These are phyloP conservation scores for Tipula unca DNA, from an alignment of 2,888 invertebrate genomes.

Conservation along the genomic window DNA sequence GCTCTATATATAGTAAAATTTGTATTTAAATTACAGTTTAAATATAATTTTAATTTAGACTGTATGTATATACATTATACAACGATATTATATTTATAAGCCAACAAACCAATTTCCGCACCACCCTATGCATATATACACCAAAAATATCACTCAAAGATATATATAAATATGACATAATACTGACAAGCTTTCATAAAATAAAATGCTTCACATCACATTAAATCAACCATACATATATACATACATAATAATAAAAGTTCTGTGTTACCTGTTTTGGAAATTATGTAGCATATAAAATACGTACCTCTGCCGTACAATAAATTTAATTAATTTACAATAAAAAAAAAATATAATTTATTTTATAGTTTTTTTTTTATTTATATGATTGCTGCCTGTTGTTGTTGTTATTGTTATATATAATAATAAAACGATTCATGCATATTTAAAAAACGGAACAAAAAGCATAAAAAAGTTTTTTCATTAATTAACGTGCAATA, in stretches of 20 bases:
- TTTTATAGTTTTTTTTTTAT: constrained; percentile 8
- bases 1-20: too few species aligned
- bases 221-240: neutral
- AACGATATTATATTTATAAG: too few species aligned
- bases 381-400: neutral
- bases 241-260: neutral
- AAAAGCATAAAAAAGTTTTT: constrained; percentile 8
- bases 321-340: constrained; percentile 14
- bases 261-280: neutral
- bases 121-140: too few species aligned
- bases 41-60: too few species aligned
- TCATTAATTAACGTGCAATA: constrained; percentile 14
- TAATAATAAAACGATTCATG: constrained; percentile 8
- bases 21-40: too few species aligned
- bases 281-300: neutral
- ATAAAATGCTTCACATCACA: neutral
- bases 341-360: neutral
- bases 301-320: neutral
- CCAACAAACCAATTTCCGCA: too few species aligned
- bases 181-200: constrained; percentile 8
- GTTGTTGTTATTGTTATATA: neutral
- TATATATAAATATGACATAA: neutral
- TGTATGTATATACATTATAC: too few species aligned
- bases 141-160: too few species aligned
- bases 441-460: neutral